Base-by-base conservation (phyloP, 2,113 vertebrate genomes). In the Motacilla alba region DNA sequence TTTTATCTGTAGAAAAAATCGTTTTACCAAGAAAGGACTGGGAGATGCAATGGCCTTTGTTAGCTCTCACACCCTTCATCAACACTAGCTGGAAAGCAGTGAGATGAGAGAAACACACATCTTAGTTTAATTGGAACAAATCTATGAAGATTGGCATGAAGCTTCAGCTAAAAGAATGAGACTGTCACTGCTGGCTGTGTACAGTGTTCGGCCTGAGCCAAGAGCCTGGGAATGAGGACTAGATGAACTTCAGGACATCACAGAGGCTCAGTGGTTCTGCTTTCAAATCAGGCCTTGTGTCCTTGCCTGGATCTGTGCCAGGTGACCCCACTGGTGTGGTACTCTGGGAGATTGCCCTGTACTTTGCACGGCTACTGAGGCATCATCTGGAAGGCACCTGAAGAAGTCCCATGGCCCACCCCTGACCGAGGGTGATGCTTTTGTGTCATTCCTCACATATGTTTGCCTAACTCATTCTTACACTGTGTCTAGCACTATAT, bases 211-310 rank as follows among this genome's bases (percentile, higher is more conserved):
- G 24, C 53, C 20, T 39, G 11, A 11, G 35, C 27, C 11, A 7
- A 10, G 15, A 56, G 35, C 19, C 23, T 50, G 35, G 11, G 31
- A 33, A 28, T 1, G 2, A 74, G 24, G 26, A 39, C 46, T 44
- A 13, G 13, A 24, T 35, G 17, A 33, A 21, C 39, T 31, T 46
- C 4, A 15, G 52, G 23, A 52, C 63, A 1, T 33, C 9, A 10
- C 33, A 59, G 44, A 28, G 30, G 24, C 35, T 72, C 33, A 53
- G 52, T 33, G 26, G 13, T 53, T 93, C 74, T 84, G n/a, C 30
- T 58, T 33, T 53, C 27, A 44, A 41, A 91, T 3, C 21, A 24
- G 31, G 41, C 20, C 10, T 63, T 0, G 0, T 31, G 20, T 46
- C 10, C 9, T 52, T 89, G 23, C 49, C 33, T 8, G 26, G 27